Evolutionary conservation across 1,140 invertebrate genomes (phyloP).

Genomic region (Diachasma alloeum): DNA sequence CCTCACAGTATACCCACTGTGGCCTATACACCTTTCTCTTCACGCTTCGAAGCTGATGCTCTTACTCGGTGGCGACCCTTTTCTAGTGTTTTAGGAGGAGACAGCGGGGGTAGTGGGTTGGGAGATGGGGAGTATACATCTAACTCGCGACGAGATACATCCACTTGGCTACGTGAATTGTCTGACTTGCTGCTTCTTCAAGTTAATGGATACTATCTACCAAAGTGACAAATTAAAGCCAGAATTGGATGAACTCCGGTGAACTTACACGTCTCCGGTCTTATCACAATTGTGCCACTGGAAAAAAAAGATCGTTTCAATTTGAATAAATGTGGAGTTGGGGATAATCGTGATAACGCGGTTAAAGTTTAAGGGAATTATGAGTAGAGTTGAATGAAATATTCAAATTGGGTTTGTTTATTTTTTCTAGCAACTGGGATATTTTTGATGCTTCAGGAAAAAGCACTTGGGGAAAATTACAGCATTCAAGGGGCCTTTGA

Average conservation of each 20-base stretch:
- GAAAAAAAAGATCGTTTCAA: neutral
- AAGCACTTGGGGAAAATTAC: neutral
- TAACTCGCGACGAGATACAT: neutral
- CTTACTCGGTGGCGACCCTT: neutral
- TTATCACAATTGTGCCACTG: neutral
- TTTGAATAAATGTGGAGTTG: neutral
- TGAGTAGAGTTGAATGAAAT: neutral
- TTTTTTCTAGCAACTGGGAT: too few species aligned
- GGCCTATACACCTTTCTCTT: constrained; percentile 7
- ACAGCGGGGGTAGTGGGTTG: neutral
- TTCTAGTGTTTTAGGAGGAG: neutral
- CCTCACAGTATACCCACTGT: neutral
- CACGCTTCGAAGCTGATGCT: constrained; percentile 4
- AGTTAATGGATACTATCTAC: constrained; percentile 35
- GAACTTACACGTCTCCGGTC: neutral
- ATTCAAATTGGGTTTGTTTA: neutral
- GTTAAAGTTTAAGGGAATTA: neutral
- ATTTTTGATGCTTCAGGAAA: too few species aligned
- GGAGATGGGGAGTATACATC: neutral
- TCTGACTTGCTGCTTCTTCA: constrained; percentile 14
- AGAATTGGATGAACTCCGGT: constrained; percentile 27
- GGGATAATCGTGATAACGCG: neutral
- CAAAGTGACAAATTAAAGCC: constrained; percentile 37
- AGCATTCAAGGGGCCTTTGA: neutral
- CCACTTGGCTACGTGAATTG: constrained; percentile 4